These are phyloP conservation scores for Heterohyrax brucei DNA, from an alignment of 2,797 vertebrate species.

Conservation along the genomic window DNA sequence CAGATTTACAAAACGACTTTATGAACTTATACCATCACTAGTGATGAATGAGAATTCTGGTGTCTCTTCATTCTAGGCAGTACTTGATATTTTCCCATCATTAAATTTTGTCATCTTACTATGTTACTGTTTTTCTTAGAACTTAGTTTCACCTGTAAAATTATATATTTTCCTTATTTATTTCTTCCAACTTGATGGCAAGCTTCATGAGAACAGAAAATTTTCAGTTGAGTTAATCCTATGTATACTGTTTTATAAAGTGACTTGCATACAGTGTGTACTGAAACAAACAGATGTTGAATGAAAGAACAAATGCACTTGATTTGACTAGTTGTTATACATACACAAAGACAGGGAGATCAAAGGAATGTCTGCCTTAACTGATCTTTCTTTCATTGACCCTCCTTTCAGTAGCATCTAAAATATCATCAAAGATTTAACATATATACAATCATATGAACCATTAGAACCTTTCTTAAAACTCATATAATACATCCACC, in stretches of 20 bases:
- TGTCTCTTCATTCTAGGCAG: accelerated
- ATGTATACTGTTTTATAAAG: neutral
- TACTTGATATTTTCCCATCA: neutral
- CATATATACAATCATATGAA: neutral
- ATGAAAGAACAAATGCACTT: no score
- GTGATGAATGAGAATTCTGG: no score
- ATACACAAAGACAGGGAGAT: neutral
- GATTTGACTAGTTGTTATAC: neutral
- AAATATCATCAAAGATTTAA: neutral
- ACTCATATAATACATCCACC: neutral
- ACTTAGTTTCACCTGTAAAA: neutral
- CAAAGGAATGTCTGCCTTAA: neutral
- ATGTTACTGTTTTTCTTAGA: neutral
- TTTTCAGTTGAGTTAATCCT: neutral
- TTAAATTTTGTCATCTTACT: neutral
- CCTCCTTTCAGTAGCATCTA: neutral
- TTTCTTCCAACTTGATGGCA: neutral
- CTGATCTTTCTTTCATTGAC: neutral
- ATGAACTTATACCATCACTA: neutral
- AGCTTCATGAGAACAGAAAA: neutral
- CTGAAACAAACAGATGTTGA: neutral
- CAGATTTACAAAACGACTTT: neutral
- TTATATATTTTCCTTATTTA: neutral
- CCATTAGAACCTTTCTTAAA: neutral
- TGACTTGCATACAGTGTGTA: neutral